Base-by-base conservation (phyloP, 2,797 vertebrate genomes). In the Leuciscus waleckii region DNA sequence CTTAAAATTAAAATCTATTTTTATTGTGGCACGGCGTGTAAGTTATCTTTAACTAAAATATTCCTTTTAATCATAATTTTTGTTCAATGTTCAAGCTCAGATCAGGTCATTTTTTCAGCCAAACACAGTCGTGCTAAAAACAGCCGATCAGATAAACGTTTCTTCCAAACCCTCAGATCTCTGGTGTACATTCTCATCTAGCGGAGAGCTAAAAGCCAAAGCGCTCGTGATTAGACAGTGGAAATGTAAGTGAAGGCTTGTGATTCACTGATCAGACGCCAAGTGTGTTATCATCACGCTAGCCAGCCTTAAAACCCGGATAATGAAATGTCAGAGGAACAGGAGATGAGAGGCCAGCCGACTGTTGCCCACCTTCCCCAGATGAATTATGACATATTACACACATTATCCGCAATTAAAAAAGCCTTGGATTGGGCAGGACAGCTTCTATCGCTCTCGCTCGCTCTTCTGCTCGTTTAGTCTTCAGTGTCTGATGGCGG, bases 291-390 rank as follows among this genome's bases (percentile, higher is more conserved):
- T 88, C 87, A 79, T 46, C 13, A 14, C 63, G 86, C 85, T 85
- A 88, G 79, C 75, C 76, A 80, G 85, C 71, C 85, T 87, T 87
- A 87, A 88, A 89, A 87, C 67, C 84, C 58, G 81, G 83, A 86
- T 88, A 89, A 88, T 89, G 85, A 84, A 89, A 88, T 88, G 85
- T 85, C 85, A 88, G 83, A 85, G 81, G 81, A 87, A 87, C 86
- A 77, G 86, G 83, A 85, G 83, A 89, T 87, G 88, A 88, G 85
- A 83, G 80, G 78, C 86, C 88, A 88, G 79, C 26, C n/a, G 85
- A 85, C n/a, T 87, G 82, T 90, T 92, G 79, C 91, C 87, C 89
- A 90, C 90, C 89, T 91, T 91, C 90, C 91, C 88, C 90, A 89
- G 76, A 85, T 89, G 86, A 91, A 90, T 89, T 87, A 88, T 86